Base-by-base conservation (phyloP, 1,140 invertebrate genomes). In the Choristoneura fumiferana region DNA sequence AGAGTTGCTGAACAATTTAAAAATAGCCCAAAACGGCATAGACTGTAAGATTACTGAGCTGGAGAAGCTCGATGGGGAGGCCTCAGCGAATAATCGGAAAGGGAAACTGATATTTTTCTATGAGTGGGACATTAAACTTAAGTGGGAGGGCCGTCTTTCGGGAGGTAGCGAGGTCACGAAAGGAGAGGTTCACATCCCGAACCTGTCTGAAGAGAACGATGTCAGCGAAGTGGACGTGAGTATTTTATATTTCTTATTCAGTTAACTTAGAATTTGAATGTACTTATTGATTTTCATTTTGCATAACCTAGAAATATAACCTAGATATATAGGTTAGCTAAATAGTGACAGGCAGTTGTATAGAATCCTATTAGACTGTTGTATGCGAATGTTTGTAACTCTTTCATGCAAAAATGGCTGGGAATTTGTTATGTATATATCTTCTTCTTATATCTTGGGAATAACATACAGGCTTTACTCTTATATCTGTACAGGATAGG, bases 41-140 rank as follows among this genome's bases (percentile, higher is more conserved):
- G 75, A 90, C 61, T 95, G 95, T 90, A 92, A 92, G 82, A 92
- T 99, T 43, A 94, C 90, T 15, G 95, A 97, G 69, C 87, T 99
- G 57, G 95, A 96, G 35, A 98, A 96, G 82, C 93, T 96, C 61
- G 96, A 97, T 71, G 98, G 99, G 0, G 98, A 99, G 90, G 99
- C 99, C 0, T 95, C 95, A 35, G 98, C 95, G 2, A 99, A 99
- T 90, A 99, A 99, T 89, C 93, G 99, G 67, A 99, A 99, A 94
- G 98, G 97, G 40, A 99, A 99, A 90, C 91, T 99, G 55, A 99
- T 99, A 84, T 99, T 99, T 87, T 99, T 99, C 82, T 99, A 98
- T 90, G 98, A 99, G 89, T 99, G 98, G 98, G 94, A 95, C 67
- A 92, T 99, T 38, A 92, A 95, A 61, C 89, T 98, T 54, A 96